A percentile compares a stretch with the other conserved stretches of the same genome.
These are phyloP conservation scores for Progne subis DNA, from an alignment of 2,113 vertebrate genomes.

Conservation along the genomic window DNA sequence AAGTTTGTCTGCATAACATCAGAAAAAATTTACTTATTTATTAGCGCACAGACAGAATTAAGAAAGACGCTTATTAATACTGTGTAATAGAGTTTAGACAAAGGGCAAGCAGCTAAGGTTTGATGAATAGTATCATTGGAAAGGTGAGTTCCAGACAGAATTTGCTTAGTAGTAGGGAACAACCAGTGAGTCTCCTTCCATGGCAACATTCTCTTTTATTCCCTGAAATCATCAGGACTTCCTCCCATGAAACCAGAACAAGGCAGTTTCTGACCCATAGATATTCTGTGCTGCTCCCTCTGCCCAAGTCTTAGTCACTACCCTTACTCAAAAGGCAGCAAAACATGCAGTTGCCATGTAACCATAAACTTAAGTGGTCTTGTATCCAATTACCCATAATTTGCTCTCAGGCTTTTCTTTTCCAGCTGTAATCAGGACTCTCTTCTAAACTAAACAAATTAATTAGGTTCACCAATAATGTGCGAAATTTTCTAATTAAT, in stretches of 20 bases:
- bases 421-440: neutral
- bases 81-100: neutral
- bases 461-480: neutral
- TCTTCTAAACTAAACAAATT: slow-evolving; percentile 1
- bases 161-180: neutral
- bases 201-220: neutral
- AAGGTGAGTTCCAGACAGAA: neutral
- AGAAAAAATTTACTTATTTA: neutral
- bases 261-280: neutral
- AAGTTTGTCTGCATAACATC: neutral
- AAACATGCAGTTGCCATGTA: neutral
- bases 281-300: neutral
- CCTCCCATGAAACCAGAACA: neutral
- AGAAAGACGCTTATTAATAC: neutral
- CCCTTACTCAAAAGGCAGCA: neutral
- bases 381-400: neutral
- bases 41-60: neutral
- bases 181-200: neutral
- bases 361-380: neutral
- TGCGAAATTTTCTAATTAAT: slow-evolving; percentile 20
- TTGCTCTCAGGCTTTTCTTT: neutral
- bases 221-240: neutral
- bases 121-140: neutral
- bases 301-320: neutral
- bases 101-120: neutral